Conservation (phyloP, 2,113 vertebrate genomes). For the Lampris megalopsis region DNA sequence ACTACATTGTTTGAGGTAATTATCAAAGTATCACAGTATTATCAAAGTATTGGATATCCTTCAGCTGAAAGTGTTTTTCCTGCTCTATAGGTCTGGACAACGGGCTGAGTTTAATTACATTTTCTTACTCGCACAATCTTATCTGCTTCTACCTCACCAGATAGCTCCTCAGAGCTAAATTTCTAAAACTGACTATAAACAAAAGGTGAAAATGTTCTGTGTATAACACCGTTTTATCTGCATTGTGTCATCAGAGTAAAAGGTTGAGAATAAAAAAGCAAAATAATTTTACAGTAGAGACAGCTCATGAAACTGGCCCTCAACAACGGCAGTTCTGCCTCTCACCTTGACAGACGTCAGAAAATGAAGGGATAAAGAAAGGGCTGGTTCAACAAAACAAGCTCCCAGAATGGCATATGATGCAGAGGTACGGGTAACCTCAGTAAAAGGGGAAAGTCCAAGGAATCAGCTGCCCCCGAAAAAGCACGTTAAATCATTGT, state of each 20-base stretch:
- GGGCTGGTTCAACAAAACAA: conserved; percentile 31
- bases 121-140: conserved; percentile 34
- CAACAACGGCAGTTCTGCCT: conserved; percentile 35
- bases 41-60: conserved; percentile 60
- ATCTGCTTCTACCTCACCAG: conserved; percentile 55
- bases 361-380: conserved; percentile 13
- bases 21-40: conserved; percentile 63
- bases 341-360: conserved; percentile 36
- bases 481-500: neutral
- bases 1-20: conserved; percentile 72
- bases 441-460: conserved; percentile 9
- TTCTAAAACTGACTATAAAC: conserved; percentile 47
- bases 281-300: conserved; percentile 41
- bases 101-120: conserved; percentile 50
- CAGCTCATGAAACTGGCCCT: conserved; percentile 52
- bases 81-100: conserved; percentile 56
- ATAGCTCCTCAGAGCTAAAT: conserved; percentile 45
- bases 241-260: conserved; percentile 36
- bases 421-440: conserved; percentile 6
- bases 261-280: conserved; percentile 11
- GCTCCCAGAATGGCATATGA: neutral
- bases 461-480: conserved; percentile 18
- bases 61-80: conserved; percentile 58
- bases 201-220: conserved; percentile 26
- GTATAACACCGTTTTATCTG: conserved; percentile 49